Evolutionary conservation across 2,888 invertebrate genomes (phyloP).

Genomic region (Oligia strigilis): DNA sequence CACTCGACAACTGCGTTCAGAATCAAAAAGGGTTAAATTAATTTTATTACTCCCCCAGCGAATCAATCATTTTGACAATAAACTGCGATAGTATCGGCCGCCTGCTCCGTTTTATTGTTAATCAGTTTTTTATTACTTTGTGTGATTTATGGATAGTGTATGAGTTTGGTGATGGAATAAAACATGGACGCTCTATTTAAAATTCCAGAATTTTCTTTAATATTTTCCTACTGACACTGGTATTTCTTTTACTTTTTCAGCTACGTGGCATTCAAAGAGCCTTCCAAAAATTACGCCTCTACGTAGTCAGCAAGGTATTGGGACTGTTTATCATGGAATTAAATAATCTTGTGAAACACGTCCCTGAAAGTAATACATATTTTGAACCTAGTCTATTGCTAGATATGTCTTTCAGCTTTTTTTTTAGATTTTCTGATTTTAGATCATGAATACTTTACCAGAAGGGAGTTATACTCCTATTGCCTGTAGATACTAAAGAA

Average conservation of each 20-base stretch:
- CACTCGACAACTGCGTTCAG: conserved; percentile 46
- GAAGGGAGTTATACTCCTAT: not conserved
- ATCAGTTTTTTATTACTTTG: conserved; percentile 64
- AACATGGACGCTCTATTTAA: not conserved
- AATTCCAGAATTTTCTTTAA: not conserved
- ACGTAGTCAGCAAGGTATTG: not conserved
- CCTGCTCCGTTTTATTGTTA: conserved; percentile 62
- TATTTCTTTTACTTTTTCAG: not conserved
- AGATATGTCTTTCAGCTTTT: not conserved
- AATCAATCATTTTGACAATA: conserved; percentile 75
- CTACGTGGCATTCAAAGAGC: not conserved
- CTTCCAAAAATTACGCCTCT: not conserved
- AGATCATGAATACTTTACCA: not conserved
- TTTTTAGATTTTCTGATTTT: no score
- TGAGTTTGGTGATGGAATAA: conserved; percentile 17
- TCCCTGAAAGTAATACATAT: not conserved
- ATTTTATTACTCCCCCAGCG: conserved; percentile 63
- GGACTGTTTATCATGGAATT: not conserved
- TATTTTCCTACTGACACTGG: not conserved
- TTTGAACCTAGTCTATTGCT: not conserved
- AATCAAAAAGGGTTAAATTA: conserved; percentile 60
- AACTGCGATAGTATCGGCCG: conserved; percentile 63
- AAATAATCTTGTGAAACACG: not conserved
- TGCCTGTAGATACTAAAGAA: not conserved
- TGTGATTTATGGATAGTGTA: conserved; percentile 53